Conservation (phyloP, 2,888 invertebrate species). For the Liposcelis brunnea region DNA sequence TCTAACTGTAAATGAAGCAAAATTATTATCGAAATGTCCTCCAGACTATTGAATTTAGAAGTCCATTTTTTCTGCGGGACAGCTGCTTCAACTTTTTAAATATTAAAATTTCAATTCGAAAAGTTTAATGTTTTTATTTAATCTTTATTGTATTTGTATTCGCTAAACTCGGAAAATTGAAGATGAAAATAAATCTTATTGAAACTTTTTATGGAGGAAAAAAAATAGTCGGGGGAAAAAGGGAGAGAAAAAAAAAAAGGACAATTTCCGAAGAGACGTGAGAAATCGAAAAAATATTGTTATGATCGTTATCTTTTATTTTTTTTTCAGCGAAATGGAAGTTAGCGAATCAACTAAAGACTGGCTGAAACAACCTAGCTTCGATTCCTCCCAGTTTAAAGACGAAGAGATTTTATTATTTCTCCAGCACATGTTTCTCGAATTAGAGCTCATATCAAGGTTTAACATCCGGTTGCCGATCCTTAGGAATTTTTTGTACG, state of each 20-base stretch:
- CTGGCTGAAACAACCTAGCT: constrained; percentile 48
- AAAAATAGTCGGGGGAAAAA: too few species aligned
- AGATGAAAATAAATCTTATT: not conserved
- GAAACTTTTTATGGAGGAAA: not conserved
- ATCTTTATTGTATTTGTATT: not conserved
- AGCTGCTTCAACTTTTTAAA: too few species aligned
- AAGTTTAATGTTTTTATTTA: not conserved
- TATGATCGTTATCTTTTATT: constrained; percentile 5
- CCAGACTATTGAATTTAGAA: too few species aligned
- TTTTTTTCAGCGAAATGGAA: constrained; percentile 38
- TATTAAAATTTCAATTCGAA: too few species aligned
- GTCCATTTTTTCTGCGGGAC: too few species aligned
- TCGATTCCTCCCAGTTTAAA: constrained; percentile 68
- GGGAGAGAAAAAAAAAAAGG: too few species aligned
- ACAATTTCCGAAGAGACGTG: too few species aligned
- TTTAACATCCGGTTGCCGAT: constrained; percentile 55
- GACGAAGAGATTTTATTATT: constrained; percentile 62
- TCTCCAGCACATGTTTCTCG: constrained; percentile 66
- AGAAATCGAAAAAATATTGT: not conserved
- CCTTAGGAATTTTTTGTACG: constrained; percentile 52
- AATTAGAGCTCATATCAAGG: constrained; percentile 53
- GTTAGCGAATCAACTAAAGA: constrained; percentile 43
- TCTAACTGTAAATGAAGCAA: too few species aligned
- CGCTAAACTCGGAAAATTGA: not conserved
- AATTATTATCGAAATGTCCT: too few species aligned